Conservation (phyloP, 1,140 invertebrate species). For the Zophobas atratus region DNA sequence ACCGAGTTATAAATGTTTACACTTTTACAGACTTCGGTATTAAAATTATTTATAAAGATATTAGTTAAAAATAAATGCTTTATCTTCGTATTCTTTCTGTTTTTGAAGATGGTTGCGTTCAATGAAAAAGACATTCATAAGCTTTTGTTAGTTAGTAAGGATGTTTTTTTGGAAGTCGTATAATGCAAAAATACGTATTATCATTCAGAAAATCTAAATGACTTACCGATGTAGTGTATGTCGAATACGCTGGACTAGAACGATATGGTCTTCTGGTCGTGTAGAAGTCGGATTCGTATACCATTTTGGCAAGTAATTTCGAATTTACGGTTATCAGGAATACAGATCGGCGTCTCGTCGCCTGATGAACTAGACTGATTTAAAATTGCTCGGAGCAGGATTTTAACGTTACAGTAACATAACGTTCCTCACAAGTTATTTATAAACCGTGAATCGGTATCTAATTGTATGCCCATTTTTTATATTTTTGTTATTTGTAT, state of each 20-base stretch:
- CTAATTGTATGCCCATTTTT: conserved; percentile 17
- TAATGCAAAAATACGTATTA: neutral
- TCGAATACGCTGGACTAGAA: conserved; percentile 78
- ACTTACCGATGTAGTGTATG: conserved; percentile 87
- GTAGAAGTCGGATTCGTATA: conserved; percentile 92
- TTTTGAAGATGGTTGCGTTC: too few relatives aligned
- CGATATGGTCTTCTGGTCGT: conserved; percentile 86
- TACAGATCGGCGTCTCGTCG: conserved; percentile 61
- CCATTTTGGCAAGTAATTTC: conserved; percentile 75
- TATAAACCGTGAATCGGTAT: conserved; percentile 33
- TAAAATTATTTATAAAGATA: neutral
- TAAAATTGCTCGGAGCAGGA: conserved; percentile 52
- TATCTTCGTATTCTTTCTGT: too few relatives aligned
- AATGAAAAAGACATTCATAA: too few relatives aligned
- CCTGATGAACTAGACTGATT: conserved; percentile 62
- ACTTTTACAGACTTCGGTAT: neutral
- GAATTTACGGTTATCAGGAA: conserved; percentile 31
- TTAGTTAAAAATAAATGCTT: too few relatives aligned
- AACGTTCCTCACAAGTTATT: conserved; percentile 20
- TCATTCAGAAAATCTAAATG: conserved; percentile 34
- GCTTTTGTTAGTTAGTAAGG: too few relatives aligned
- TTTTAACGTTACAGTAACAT: conserved; percentile 51
- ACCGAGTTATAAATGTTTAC: neutral
- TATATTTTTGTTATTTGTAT: conserved; percentile 7
- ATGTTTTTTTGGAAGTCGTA: too few relatives aligned